These are phyloP conservation scores for Xenopus laevis DNA, from an alignment of 2,113 vertebrate species.

Conservation along the genomic window DNA sequence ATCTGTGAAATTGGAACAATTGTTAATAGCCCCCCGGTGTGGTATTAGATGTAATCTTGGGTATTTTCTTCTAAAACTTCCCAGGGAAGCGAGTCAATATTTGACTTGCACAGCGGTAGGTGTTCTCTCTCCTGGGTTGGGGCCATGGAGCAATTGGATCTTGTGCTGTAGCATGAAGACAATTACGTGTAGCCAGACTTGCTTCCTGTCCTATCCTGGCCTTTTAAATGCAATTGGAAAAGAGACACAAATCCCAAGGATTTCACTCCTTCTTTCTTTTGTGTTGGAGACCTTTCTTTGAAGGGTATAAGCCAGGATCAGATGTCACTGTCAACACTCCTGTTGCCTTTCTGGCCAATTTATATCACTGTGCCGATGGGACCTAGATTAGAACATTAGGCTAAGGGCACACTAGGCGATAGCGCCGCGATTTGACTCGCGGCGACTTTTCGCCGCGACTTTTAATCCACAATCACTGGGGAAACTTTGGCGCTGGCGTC, in stretches of 20 bases:
- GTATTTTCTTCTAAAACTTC: slow-evolving; percentile 30
- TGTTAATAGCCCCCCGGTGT: slow-evolving; percentile 26
- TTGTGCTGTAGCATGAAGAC: neutral
- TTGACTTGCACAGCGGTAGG: slow-evolving; percentile 5
- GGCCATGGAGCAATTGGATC: neutral
- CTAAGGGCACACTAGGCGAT: too few relatives aligned
- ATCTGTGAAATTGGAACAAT: slow-evolving; percentile 18
- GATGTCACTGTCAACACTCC: slow-evolving; percentile 31
- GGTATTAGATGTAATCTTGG: slow-evolving; percentile 29
- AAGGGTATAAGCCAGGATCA: slow-evolving; percentile 27
- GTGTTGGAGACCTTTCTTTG: slow-evolving; percentile 28
- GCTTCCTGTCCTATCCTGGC: slow-evolving; percentile 9
- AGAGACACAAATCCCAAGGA: slow-evolving; percentile 8
- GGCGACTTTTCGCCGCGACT: too few relatives aligned
- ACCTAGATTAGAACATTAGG: neutral
- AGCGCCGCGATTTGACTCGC: too few relatives aligned
- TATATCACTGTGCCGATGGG: slow-evolving; percentile 15
- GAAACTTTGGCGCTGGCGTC: too few relatives aligned
- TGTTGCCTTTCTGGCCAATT: slow-evolving; percentile 3
- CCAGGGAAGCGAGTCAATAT: slow-evolving; percentile 19
- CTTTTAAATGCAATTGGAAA: slow-evolving; percentile 3
- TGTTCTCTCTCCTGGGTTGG: neutral
- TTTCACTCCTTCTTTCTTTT: slow-evolving; percentile 21
- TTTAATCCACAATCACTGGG: too few relatives aligned
- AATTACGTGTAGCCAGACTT: neutral